These are phyloP conservation scores for Ginglymostoma cirratum DNA, from an alignment of 2,113 vertebrate genomes.

Conservation along the genomic window DNA sequence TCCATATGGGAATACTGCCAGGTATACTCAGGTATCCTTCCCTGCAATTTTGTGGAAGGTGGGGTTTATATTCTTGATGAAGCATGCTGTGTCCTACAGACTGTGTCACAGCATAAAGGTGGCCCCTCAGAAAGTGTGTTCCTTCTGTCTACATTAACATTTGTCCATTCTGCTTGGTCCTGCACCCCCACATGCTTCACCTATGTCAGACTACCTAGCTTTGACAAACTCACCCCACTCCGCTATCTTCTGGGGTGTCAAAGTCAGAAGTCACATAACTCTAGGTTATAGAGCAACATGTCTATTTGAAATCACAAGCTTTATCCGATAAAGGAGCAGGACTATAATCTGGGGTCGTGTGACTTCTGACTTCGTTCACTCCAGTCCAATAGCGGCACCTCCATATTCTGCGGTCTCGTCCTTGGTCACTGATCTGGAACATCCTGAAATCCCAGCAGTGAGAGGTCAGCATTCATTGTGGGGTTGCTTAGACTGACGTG, in stretches of 20 bases:
- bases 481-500: neutral
- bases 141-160: neutral
- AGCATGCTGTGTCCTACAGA: neutral
- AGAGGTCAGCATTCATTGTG: neutral
- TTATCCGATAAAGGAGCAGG: no score
- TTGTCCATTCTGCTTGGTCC: no score
- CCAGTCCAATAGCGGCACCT: no score
- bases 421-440: neutral
- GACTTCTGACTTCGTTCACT: no score
- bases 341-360: no score
- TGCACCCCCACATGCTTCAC: neutral
- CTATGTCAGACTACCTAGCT: no score
- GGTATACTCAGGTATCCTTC: neutral
- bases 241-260: neutral
- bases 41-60: neutral
- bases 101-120: neutral
- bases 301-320: no score
- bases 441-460: neutral
- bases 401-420: neutral
- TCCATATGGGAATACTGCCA: neutral
- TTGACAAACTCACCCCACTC: neutral
- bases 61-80: neutral
- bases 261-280: no score
- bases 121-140: neutral
- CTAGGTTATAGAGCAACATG: no score